Base-by-base conservation (phyloP, 2,888 invertebrate genomes). In the Rhyacophila evoluta region DNA sequence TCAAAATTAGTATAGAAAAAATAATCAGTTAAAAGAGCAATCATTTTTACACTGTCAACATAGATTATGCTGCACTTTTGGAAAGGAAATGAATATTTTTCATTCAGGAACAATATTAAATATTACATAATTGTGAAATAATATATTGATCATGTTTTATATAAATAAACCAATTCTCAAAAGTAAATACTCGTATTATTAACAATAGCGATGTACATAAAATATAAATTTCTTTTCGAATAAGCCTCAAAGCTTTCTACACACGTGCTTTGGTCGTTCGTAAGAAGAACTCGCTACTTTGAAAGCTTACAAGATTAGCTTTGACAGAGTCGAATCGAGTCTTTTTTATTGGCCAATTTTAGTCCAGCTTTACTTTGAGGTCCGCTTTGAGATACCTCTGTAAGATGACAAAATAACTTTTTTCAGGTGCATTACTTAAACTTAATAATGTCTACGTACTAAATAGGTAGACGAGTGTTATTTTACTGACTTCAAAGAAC, bases 331-430 rank as follows among this genome's bases (percentile, higher is more conserved):
- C 67, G 29, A 33, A 33, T 33, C 29, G 29, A 33, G 29, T 33
- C 29, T 33, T 33, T 33, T 75, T 78, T 74, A 75, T 75, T 78
- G 78, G 78, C 41, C 72, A 75, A 75, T 78, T 78, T 75, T 36
- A 75, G 71, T 25, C 28, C 15, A 37, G 19, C 67, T 15, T 55
- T 55, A 55, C 55, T 55, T 71, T 71, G 71, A 36, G 71, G 37
- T 15, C 37, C 71, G 71, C 71, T 36, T 19, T 3, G 10, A n/a
- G 19, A 68, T 68, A 33, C 2, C n/a, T n/a, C n/a, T n/a, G 55
- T 25, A 15, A 12, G 55, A 55, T 55, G 55, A 55, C 19, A 55
- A 19, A 25, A 55, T 15, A 55, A 19, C 55, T 55, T 55, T 55
- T 55, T 19, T 19, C 55, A 55, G 55, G 3, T 25, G 55, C 29